These are phyloP conservation scores for Hylia prasina DNA, from an alignment of 2,113 vertebrate genomes.

Conservation along the genomic window DNA sequence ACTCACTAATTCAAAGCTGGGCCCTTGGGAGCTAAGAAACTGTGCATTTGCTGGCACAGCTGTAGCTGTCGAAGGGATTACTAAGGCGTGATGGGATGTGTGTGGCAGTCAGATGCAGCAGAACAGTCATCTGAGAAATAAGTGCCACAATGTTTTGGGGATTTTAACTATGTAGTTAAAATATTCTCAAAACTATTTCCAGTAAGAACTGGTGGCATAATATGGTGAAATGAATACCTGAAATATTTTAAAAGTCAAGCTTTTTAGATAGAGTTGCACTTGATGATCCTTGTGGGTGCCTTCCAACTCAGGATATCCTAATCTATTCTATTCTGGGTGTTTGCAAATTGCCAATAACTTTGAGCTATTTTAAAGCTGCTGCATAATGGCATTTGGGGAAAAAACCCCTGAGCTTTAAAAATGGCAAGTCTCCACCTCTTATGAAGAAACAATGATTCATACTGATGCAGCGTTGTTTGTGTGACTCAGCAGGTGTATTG, in stretches of 20 bases:
- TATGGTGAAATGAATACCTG: neutral
- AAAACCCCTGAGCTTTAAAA: neutral
- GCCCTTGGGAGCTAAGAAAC: neutral
- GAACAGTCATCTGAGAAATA: neutral
- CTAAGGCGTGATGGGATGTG: neutral
- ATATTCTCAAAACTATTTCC: neutral
- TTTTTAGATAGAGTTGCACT: neutral
- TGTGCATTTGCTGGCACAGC: constrained; percentile 21
- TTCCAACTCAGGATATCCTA: neutral
- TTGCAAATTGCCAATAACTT: neutral
- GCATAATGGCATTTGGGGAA: neutral
- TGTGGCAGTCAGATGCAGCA: neutral
- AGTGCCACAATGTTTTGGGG: neutral
- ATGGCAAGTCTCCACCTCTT: neutral
- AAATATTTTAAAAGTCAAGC: neutral
- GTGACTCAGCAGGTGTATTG: neutral
- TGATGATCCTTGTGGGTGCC: neutral
- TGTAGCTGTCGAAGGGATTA: neutral
- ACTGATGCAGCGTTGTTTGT: neutral
- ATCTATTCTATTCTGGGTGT: neutral
- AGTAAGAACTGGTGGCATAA: neutral
- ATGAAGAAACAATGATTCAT: neutral
- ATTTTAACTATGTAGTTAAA: neutral
- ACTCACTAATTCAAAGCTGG: neutral
- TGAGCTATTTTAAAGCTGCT: neutral